Conservation (phyloP, 1,140 invertebrate genomes). For the Anagrus nilaparvatae region DNA sequence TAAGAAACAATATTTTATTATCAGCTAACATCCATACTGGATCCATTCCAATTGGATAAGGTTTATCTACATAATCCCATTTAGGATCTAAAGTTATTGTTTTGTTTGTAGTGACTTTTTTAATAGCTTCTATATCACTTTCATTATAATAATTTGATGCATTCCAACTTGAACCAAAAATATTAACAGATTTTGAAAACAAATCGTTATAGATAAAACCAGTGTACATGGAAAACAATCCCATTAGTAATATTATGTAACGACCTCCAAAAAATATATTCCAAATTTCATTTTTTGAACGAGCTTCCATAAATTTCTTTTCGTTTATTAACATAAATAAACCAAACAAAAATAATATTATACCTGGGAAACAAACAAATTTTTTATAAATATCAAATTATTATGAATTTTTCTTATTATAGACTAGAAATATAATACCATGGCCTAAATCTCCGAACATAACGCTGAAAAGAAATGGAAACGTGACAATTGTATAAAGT, state of each 20-base stretch:
- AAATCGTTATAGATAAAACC: conserved; percentile 97
- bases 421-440: conserved; percentile 48
- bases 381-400: too few relatives aligned
- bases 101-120: conserved; percentile 33
- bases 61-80: conserved; percentile 43
- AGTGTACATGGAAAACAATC: conserved; percentile 93
- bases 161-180: conserved; percentile 82
- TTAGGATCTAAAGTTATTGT: conserved; percentile 56
- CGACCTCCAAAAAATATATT: conserved; percentile 95
- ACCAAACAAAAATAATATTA: conserved; percentile 48
- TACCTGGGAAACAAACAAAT: conserved; percentile 4
- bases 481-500: conserved; percentile 90
- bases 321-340: conserved; percentile 70
- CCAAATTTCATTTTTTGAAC: conserved; percentile 79
- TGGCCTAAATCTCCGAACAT: conserved; percentile 98
- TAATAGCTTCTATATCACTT: conserved; percentile 40
- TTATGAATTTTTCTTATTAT: too few relatives aligned
- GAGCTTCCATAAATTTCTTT: conserved; percentile 53
- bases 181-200: conserved; percentile 91
- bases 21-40: conserved; percentile 81
- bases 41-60: conserved; percentile 83
- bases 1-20: conserved; percentile 96
- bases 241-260: conserved; percentile 97
- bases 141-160: too few relatives aligned
- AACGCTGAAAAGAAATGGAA: conserved; percentile 94